phyloP scores from a whole-genome alignment of 2,888 invertebrate species.

The Melipona bicolor region DNA sequence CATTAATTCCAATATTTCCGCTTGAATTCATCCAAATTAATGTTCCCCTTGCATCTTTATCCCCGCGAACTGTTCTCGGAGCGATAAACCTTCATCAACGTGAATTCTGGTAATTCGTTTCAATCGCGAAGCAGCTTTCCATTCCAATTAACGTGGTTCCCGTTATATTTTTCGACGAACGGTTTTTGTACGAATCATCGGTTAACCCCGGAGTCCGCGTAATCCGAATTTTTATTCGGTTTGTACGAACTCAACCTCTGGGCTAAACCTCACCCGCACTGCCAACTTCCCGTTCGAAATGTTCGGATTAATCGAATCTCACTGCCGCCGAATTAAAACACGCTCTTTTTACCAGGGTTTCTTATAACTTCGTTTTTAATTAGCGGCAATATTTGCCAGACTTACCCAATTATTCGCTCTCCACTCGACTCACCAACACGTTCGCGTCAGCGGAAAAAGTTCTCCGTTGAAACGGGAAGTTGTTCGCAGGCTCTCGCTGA shows the following conservation, averaged over 20 bases:
- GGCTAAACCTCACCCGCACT: not conserved
- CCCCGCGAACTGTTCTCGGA: not conserved
- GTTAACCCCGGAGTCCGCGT: not conserved
- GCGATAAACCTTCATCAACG: conserved; percentile 14
- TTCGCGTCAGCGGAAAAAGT: conserved; percentile 19
- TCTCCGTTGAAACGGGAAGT: conserved; percentile 22
- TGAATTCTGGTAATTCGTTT: conserved; percentile 18
- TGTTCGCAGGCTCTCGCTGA: conserved; percentile 22
- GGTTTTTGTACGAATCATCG: not conserved
- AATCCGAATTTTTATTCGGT: conserved; percentile 10
- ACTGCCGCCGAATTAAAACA: not conserved
- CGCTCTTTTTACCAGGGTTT: not conserved
- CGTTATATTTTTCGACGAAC: not conserved
- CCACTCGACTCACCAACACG: conserved; percentile 27
- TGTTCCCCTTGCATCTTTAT: not conserved
- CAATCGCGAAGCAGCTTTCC: not conserved
- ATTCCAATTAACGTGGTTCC: not conserved
- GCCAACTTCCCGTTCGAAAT: not conserved
- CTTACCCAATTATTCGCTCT: conserved; percentile 36
- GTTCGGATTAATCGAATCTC: conserved; percentile 18
- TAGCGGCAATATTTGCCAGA: conserved; percentile 34
- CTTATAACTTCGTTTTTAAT: conserved; percentile 42
- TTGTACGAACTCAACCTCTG: not conserved
- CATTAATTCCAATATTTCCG: not conserved
- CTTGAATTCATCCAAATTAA: conserved; percentile 15